phyloP scores from a whole-genome alignment of 2,113 vertebrate genomes.

The Megalops atlanticus region DNA sequence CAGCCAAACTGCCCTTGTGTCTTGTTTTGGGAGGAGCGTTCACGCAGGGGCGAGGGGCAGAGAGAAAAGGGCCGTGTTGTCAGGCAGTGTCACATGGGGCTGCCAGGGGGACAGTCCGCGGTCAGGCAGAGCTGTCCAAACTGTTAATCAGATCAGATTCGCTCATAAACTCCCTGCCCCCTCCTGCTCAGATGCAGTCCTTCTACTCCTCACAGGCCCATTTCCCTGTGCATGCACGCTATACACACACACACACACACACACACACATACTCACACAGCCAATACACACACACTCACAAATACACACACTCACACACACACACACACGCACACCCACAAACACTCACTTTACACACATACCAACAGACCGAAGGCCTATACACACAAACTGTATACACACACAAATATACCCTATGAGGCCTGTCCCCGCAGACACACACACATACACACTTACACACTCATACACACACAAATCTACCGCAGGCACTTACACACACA shows the following conservation, averaged over 20 bases:
- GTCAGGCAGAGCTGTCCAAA: constrained; percentile 19
- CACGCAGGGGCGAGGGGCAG: background rate
- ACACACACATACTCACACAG: background rate
- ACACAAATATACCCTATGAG: no score
- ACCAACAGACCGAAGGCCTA: no score
- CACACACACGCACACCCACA: background rate
- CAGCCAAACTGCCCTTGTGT: constrained; percentile 41
- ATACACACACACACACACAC: background rate
- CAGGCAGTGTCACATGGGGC: constrained; percentile 27
- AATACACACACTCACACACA: background rate
- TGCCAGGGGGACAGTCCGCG: background rate
- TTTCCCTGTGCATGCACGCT: background rate
- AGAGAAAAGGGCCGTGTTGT: constrained; percentile 21
- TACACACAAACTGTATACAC: no score
- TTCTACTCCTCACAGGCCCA: background rate
- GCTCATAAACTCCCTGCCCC: background rate
- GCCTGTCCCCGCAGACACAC: no score
- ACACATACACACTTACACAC: no score
- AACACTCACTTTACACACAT: no score
- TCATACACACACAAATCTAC: no score
- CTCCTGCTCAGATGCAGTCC: no score
- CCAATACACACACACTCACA: no score
- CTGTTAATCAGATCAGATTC: constrained; percentile 15
- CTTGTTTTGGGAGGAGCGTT: background rate
- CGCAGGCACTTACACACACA: no score